Conservation (phyloP, 2,797 vertebrate species). For the Poeciliopsis infans region DNA sequence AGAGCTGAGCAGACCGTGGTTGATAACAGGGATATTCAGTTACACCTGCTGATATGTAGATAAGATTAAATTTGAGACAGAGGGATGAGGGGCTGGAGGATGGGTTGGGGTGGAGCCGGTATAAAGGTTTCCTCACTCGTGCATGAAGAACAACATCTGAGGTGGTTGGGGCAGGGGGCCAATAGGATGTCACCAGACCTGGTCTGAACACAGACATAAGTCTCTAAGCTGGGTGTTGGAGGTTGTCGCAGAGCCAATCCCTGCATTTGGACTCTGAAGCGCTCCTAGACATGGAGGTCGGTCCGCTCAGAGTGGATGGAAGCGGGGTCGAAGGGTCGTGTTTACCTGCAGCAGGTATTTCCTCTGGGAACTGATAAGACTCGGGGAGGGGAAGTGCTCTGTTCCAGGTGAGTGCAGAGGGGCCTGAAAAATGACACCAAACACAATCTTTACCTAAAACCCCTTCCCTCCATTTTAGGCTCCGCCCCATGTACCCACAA, state of each 20-base stretch:
- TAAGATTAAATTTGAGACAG: conserved; percentile 80
- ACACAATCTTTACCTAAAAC: conserved; percentile 80
- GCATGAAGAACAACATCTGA: conserved; percentile 78
- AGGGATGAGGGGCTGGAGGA: conserved; percentile 56
- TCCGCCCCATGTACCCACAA: conserved; percentile 45
- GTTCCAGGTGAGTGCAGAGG: conserved; percentile 96
- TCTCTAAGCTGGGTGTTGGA: conserved; percentile 18
- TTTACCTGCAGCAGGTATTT: conserved; percentile 98
- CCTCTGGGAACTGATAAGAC: conserved; percentile 95
- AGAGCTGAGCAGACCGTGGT: conserved; percentile 67
- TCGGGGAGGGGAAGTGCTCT: conserved; percentile 90
- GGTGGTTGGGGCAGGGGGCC: conserved; percentile 47
- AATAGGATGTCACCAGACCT: conserved; percentile 37
- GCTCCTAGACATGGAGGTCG: conserved; percentile 43
- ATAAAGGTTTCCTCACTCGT: conserved; percentile 59
- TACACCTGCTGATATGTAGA: conserved; percentile 82
- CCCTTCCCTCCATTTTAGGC: conserved; percentile 29
- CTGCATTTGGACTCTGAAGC: conserved; percentile 45
- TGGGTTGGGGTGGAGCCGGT: conserved; percentile 27
- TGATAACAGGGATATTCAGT: conserved; percentile 75
- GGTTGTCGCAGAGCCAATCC: conserved; percentile 56
- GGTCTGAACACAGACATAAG: conserved; percentile 23
- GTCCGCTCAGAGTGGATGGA: conserved; percentile 63
- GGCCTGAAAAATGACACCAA: conserved; percentile 83
- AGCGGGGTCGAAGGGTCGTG: conserved; percentile 86